phyloP scores from a whole-genome alignment of 2,797 vertebrate species.

The Sciaenops ocellatus region DNA sequence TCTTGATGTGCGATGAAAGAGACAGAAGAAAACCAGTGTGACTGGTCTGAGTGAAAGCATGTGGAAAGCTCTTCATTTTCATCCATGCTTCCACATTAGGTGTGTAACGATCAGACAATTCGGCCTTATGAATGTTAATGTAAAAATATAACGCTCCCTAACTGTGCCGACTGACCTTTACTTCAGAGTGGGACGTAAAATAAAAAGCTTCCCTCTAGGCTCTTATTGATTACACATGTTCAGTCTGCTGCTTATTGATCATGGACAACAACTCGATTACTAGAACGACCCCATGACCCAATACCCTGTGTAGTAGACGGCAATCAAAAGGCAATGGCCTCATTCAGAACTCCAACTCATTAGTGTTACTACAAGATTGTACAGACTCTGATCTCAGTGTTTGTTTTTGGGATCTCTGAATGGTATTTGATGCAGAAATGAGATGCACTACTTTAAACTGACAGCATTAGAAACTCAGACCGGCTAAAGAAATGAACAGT shows the following conservation, averaged over 20 bases:
- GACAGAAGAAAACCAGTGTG: neutral
- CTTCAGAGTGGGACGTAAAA: neutral
- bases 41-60: neutral
- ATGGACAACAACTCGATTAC: slow-evolving; percentile 47
- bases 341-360: slow-evolving; percentile 17
- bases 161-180: neutral
- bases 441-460: slow-evolving; percentile 2
- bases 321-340: slow-evolving; percentile 27
- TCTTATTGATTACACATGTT: slow-evolving; percentile 38
- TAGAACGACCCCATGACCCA: slow-evolving; percentile 27
- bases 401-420: neutral
- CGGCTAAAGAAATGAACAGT: slow-evolving; percentile 20
- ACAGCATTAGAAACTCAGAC: neutral
- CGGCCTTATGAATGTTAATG: neutral
- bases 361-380: neutral
- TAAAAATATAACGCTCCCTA: neutral
- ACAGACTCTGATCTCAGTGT: neutral
- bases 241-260: slow-evolving; percentile 63
- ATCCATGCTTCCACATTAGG: neutral
- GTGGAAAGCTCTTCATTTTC: slow-evolving; percentile 2
- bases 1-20: neutral
- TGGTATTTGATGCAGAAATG: neutral
- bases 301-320: slow-evolving; percentile 31
- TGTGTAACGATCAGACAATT: neutral
- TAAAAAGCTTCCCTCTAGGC: neutral